Percentiles rank a stretch among this genome's conserved stretches.
phyloP scores from a whole-genome alignment of 1,140 invertebrate genomes.

The Ceratina japonica region DNA sequence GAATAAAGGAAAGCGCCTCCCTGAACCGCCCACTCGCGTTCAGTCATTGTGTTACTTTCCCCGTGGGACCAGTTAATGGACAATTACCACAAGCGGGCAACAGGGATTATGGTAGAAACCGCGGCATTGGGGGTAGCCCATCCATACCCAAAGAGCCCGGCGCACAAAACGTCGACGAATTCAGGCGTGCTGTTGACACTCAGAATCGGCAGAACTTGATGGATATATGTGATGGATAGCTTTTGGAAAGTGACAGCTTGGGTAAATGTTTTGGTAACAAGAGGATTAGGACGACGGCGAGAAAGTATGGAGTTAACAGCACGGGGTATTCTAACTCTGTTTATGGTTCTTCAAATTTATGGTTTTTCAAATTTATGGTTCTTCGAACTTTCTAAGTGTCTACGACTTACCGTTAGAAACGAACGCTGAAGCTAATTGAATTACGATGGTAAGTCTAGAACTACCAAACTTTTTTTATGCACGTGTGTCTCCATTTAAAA shows the following conservation, averaged over 20 bases:
- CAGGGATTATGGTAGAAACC: slow-evolving; percentile 56
- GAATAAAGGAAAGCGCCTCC: background rate
- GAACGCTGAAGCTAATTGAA: too few relatives aligned
- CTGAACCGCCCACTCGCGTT: background rate
- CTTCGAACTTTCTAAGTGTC: too few relatives aligned
- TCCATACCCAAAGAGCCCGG: background rate
- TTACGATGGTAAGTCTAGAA: too few relatives aligned
- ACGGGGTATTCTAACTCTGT: too few relatives aligned
- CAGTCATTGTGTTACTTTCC: background rate
- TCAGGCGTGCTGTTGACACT: slow-evolving; percentile 63
- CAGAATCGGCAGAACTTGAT: slow-evolving; percentile 63
- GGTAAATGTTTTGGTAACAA: slow-evolving; percentile 28
- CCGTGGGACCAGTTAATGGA: slow-evolving; percentile 11
- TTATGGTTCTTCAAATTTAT: too few relatives aligned
- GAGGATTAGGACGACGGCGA: slow-evolving; percentile 19
- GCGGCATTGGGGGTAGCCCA: background rate
- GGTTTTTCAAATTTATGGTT: too few relatives aligned
- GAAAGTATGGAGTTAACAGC: too few relatives aligned
- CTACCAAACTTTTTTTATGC: too few relatives aligned
- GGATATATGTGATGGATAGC: too few relatives aligned
- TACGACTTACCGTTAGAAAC: too few relatives aligned
- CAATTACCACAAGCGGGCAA: background rate
- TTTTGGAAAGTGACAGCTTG: too few relatives aligned
- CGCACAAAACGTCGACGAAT: slow-evolving; percentile 29
- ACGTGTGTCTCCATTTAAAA: too few relatives aligned